These are phyloP conservation scores for Nesidiocoris tenuis DNA, from an alignment of 2,888 invertebrate species.

Conservation along the genomic window DNA sequence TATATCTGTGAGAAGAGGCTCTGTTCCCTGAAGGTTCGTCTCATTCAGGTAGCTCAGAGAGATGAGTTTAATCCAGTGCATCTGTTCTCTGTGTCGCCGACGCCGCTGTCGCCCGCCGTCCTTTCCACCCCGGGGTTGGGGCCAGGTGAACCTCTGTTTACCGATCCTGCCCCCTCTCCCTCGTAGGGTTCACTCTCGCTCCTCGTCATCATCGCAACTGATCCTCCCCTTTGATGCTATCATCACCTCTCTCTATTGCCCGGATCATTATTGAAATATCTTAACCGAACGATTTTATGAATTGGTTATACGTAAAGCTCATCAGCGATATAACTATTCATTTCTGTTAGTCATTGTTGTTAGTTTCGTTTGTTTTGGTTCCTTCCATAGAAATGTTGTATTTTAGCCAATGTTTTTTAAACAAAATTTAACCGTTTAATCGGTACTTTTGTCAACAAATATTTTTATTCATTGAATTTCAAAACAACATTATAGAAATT, in stretches of 20 bases:
- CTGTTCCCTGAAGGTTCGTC: neutral
- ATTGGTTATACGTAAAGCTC: no score
- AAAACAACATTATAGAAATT: no score
- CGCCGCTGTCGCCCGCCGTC: neutral
- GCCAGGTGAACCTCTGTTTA: slow-evolving; percentile 41
- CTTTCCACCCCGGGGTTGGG: neutral
- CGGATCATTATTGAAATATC: no score
- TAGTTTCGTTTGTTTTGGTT: no score
- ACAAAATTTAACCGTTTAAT: no score
- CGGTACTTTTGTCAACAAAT: no score
- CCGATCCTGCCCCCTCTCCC: slow-evolving; percentile 5
- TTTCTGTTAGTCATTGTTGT: no score
- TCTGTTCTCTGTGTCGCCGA: slow-evolving; percentile 19
- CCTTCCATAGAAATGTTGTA: no score
- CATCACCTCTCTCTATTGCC: neutral
- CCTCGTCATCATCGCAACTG: neutral
- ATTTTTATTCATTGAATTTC: no score
- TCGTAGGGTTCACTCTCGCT: neutral
- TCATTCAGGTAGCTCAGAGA: slow-evolving; percentile 32
- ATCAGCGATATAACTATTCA: no score
- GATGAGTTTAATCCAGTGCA: slow-evolving; percentile 41
- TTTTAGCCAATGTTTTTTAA: no score
- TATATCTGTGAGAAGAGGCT: slow-evolving; percentile 42
- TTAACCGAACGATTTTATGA: no score
- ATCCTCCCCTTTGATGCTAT: neutral